phyloP scores from a whole-genome alignment of 2,797 vertebrate genomes.

The Pachyuromys duprasi region DNA sequence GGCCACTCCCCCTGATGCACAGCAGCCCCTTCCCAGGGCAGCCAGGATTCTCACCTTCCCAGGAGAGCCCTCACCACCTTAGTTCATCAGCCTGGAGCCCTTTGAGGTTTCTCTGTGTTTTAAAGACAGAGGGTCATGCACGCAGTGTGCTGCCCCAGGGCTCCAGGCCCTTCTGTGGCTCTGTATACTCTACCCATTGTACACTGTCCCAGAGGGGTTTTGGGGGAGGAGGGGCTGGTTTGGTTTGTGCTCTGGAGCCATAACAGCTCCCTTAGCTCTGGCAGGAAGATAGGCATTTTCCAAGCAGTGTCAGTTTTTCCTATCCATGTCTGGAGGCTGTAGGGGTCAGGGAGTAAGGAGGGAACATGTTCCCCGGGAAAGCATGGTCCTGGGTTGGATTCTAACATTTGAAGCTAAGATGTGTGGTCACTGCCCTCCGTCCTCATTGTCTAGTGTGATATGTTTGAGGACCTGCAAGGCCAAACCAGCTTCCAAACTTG shows the following conservation, averaged over 20 bases:
- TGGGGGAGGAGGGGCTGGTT: background rate
- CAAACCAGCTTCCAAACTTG: background rate
- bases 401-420: background rate
- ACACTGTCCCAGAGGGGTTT: background rate
- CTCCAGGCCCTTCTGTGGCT: background rate
- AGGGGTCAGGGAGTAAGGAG: background rate
- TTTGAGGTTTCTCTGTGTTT: conserved; percentile 40
- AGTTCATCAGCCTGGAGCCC: background rate
- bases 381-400: background rate
- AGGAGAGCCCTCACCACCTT: background rate
- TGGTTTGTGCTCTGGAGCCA: background rate
- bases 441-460: background rate
- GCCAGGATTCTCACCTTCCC: background rate
- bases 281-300: background rate
- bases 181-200: background rate
- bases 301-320: background rate
- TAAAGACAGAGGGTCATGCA: background rate
- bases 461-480: background rate
- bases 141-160: background rate
- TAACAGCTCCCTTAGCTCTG: background rate
- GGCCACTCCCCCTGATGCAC: background rate
- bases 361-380: background rate
- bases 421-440: background rate
- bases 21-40: background rate
- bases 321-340: background rate